Base-by-base conservation (phyloP, 2,797 vertebrate genomes). In the Acridotheres tristis region DNA sequence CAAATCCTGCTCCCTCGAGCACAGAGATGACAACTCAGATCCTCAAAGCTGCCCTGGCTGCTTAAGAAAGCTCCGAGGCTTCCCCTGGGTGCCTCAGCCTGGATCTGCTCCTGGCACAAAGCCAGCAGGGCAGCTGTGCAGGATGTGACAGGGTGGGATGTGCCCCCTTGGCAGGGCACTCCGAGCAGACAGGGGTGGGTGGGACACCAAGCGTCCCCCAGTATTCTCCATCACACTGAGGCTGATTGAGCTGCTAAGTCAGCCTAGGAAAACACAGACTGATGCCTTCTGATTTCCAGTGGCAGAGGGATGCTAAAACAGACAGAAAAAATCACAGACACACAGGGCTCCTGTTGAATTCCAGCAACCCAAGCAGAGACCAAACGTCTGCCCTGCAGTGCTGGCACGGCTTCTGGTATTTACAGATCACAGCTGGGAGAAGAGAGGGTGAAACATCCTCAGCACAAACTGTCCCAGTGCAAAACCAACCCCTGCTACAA, bases 141-240 rank as follows among this genome's bases (percentile, higher is more conserved):
- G 10, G 23, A 10, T 7, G 76, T 11, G 6, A 3, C 0, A 0
- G 55, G 36, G 11, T 0, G 3, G 32, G 85, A 7, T 45, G 74
- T 26, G 34, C 81, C 54, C 3, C 58, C 1, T 40, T 1, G 62
- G 74, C 36, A 11, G 19, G 34, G 25, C 9, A 1, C 38, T 38
- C 38, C 11, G 38, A 11, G 38, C 11, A 38, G 2, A 27, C 57
- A 40, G 22, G 0, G 1, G 11, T 11, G 12, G 72, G 2, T 23
- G 51, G 32, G 43, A 23, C 69, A 22, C 6, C 4, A 7, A 45
- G 9, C 29, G 78, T 5, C 8, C 38, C 38, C 63, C 68, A 2
- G 1, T 0, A 4, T 47, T 36, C 26, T 3, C 53, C 62, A 8
- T 27, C 50, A 19, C 2, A 7, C 22, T 34, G 57, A 67, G 18